phyloP scores from a whole-genome alignment of 2,797 vertebrate genomes.

The Danio choprae region DNA sequence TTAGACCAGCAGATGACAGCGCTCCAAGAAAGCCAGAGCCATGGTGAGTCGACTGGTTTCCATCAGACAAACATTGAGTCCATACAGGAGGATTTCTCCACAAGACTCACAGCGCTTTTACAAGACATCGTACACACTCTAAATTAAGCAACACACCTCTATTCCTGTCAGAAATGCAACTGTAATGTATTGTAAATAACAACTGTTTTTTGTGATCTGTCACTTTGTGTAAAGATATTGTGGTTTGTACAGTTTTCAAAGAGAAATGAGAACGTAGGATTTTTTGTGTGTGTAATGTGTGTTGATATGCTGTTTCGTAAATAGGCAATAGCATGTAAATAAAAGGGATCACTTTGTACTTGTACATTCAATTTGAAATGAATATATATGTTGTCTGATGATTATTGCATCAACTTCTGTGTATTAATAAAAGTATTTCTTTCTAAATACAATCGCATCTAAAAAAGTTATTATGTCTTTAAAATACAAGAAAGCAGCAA shows the following conservation, averaged over 20 bases:
- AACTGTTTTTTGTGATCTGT: conserved; percentile 31
- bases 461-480: not conserved
- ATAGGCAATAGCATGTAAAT: conserved; percentile 23
- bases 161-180: not conserved
- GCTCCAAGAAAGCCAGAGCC: conserved; percentile 63
- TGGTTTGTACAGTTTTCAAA: conserved; percentile 38
- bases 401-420: conserved; percentile 4
- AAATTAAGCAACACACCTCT: conserved; percentile 34
- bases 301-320: conserved; percentile 25
- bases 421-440: conserved; percentile 18
- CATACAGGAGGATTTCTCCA: conserved; percentile 77
- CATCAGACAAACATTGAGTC: conserved; percentile 62
- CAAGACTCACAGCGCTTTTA: conserved; percentile 76
- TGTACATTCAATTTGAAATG: conserved; percentile 24
- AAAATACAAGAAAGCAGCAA: conserved; percentile 34
- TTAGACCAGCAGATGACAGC: conserved; percentile 70
- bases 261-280: not conserved
- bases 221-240: conserved; percentile 43
- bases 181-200: conserved; percentile 60
- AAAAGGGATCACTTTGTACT: conserved; percentile 13
- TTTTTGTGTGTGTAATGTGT: conserved; percentile 27
- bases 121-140: conserved; percentile 74
- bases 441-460: conserved; percentile 16
- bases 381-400: conserved; percentile 20
- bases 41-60: conserved; percentile 32